phyloP scores from a whole-genome alignment of 2,113 vertebrate genomes.

The Nerophis lumbriciformis region DNA sequence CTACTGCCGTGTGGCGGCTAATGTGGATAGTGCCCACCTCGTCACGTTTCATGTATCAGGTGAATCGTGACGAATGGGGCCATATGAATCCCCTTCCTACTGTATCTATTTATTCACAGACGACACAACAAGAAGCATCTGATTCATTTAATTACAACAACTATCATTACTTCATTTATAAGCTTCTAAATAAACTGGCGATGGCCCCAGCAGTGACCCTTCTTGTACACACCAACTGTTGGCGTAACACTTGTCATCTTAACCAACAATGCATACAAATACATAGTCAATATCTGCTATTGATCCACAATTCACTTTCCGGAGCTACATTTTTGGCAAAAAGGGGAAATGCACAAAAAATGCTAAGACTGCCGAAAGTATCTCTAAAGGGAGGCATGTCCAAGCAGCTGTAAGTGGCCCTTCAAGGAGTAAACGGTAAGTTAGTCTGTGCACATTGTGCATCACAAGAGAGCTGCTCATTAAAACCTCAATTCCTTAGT shows the following conservation, averaged over 20 bases:
- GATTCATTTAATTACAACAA: conserved; percentile 11
- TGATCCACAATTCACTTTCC: neutral
- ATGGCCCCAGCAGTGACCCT: conserved; percentile 22
- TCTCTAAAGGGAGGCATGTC: neutral
- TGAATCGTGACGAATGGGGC: too few relatives aligned
- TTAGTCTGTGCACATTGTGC: conserved; percentile 66
- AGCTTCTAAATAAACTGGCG: neutral
- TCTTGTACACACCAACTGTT: conserved; percentile 56
- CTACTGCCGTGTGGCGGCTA: too few relatives aligned
- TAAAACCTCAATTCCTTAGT: conserved; percentile 73
- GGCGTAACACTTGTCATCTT: conserved; percentile 23
- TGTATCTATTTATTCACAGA: neutral
- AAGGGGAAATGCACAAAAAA: neutral
- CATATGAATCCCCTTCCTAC: neutral
- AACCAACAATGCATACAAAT: neutral
- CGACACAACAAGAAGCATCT: conserved; percentile 14
- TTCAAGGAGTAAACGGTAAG: conserved; percentile 66
- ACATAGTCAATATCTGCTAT: neutral
- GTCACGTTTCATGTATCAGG: too few relatives aligned
- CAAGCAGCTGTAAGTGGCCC: conserved; percentile 50
- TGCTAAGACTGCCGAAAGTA: conserved; percentile 12
- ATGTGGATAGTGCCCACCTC: too few relatives aligned
- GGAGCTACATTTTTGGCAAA: too few relatives aligned
- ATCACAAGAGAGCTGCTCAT: conserved; percentile 74
- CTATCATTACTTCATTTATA: conserved; percentile 8